These are phyloP conservation scores for Sitophilus oryzae DNA, from an alignment of 1,140 invertebrate genomes.

Conservation along the genomic window DNA sequence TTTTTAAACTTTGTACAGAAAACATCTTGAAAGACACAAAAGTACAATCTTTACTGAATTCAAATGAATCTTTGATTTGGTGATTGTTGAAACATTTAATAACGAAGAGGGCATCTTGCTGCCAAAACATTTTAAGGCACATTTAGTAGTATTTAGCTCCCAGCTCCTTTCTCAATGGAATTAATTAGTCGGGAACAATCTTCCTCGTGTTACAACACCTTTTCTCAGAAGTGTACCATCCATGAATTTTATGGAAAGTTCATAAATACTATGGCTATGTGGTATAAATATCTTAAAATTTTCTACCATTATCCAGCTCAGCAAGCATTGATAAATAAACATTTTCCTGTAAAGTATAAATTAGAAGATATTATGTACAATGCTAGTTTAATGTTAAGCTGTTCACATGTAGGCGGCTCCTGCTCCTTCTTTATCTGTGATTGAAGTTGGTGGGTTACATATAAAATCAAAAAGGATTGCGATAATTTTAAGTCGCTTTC, in stretches of 20 bases:
- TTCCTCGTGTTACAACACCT: slow-evolving; percentile 10
- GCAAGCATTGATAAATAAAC: slow-evolving; percentile 19
- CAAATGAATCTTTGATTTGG: slow-evolving; percentile 45
- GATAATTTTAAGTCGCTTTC: slow-evolving; percentile 34
- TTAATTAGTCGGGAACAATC: slow-evolving; percentile 15
- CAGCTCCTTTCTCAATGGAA: slow-evolving; percentile 15
- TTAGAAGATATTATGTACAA: slow-evolving; percentile 26
- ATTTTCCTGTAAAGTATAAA: slow-evolving; percentile 21
- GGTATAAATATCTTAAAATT: slow-evolving; percentile 6
- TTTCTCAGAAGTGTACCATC: slow-evolving; percentile 14
- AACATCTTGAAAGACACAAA: slow-evolving; percentile 5
- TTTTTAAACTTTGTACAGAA: neutral
- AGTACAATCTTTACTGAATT: slow-evolving; percentile 27
- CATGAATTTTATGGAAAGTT: slow-evolving; percentile 28
- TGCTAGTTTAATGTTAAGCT: slow-evolving; percentile 25
- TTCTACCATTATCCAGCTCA: too few species aligned
- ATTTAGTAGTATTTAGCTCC: slow-evolving; percentile 28
- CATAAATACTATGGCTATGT: slow-evolving; percentile 18
- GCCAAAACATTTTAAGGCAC: slow-evolving; percentile 44
- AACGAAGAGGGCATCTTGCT: slow-evolving; percentile 45
- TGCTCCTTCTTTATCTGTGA: slow-evolving; percentile 12
- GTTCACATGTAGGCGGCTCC: slow-evolving; percentile 22
- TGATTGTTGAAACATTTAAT: slow-evolving; percentile 45
- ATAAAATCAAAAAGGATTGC: slow-evolving; percentile 21
- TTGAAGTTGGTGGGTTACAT: slow-evolving; percentile 30